Percentiles rank a stretch among this genome's conserved stretches.
These are phyloP conservation scores for Pterocles burchelli DNA, from an alignment of 2,113 vertebrate species.

Conservation along the genomic window DNA sequence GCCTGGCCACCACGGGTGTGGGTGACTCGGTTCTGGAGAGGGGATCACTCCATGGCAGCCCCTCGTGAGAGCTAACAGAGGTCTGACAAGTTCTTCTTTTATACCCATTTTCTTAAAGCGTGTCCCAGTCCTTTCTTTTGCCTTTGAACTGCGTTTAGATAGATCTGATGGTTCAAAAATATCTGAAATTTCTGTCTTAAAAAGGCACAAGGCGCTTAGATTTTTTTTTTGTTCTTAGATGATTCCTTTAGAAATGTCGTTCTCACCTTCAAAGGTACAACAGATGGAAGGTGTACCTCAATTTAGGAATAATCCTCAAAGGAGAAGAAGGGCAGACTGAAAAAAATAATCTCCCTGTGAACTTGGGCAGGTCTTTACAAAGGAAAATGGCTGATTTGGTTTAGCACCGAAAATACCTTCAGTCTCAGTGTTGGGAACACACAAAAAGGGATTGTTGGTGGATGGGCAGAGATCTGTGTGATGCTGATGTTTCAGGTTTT, in stretches of 20 bases:
- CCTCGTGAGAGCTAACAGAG: not conserved
- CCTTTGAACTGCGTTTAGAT: not conserved
- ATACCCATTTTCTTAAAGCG: not conserved
- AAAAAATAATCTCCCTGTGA: not conserved
- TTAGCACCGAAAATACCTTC: not conserved
- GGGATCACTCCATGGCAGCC: rapidly evolving
- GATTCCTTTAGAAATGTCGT: not conserved
- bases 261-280: not conserved
- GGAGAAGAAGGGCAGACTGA: not conserved
- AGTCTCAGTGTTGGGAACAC: not conserved
- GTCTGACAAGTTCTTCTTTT: not conserved
- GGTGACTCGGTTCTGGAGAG: not conserved
- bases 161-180: not conserved
- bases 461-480: not conserved
- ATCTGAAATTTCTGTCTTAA: not conserved
- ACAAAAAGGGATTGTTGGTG: not conserved
- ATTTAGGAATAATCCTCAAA: not conserved
- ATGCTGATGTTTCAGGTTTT: not conserved
- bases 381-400: not conserved
- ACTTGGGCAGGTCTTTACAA: not conserved
- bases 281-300: not conserved
- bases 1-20: not conserved
- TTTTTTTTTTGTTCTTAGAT: not conserved
- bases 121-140: not conserved
- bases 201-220: not conserved